phyloP scores from a whole-genome alignment of 2,888 invertebrate genomes.

The Yponomeuta cagnagella region DNA sequence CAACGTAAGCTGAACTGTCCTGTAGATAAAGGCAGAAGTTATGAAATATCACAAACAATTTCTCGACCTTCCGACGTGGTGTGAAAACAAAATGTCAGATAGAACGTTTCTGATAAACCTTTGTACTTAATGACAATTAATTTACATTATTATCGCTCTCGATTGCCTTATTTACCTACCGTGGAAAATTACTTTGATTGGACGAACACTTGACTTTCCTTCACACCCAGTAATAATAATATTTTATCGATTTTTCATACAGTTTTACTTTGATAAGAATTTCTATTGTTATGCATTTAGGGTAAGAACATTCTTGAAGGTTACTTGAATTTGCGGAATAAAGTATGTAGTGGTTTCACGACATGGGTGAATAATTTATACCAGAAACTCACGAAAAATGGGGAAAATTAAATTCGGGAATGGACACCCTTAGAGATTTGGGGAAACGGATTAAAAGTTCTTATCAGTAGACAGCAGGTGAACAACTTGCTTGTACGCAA shows the following conservation, averaged over 20 bases:
- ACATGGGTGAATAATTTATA: too few relatives aligned
- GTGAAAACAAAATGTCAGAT: slow-evolving; percentile 47
- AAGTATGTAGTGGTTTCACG: too few relatives aligned
- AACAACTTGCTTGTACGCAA: too few relatives aligned
- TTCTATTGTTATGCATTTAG: neutral
- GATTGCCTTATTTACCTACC: neutral
- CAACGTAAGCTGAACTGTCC: neutral
- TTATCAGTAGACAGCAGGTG: too few relatives aligned
- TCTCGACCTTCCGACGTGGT: neutral
- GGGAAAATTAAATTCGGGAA: too few relatives aligned
- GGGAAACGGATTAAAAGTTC: too few relatives aligned
- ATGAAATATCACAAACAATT: neutral
- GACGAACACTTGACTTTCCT: neutral
- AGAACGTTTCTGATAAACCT: slow-evolving; percentile 24
- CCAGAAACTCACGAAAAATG: too few relatives aligned
- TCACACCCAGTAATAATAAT: slow-evolving; percentile 25
- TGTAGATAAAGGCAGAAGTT: neutral
- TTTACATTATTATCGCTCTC: neutral
- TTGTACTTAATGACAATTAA: slow-evolving; percentile 6
- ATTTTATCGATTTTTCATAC: neutral
- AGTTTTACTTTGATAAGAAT: neutral
- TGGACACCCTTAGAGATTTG: too few relatives aligned
- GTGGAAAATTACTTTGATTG: neutral
- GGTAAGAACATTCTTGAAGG: neutral
- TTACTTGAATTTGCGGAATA: too few relatives aligned